Evolutionary conservation across 2,888 invertebrate species (phyloP), one percentile per base, ranked within the genome.

Genomic region (Melanostoma scalare): DNA sequence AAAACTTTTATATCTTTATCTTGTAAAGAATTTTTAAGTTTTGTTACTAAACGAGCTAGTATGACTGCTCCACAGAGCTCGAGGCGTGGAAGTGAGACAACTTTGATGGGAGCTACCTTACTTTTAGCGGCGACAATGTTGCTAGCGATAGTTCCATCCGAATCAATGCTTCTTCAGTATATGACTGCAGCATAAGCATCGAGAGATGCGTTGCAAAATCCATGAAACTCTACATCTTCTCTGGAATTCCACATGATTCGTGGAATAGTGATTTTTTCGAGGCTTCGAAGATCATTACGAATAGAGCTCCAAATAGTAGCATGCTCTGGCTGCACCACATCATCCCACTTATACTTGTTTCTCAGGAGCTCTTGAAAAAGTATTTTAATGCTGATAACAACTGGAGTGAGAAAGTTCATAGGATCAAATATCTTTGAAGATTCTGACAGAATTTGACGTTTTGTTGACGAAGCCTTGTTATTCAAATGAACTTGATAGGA

Each of bases 301-400:
- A 61, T 61, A 2, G 46, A 46, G 10, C n/a, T 46, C 10, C 46
- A 61, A 6, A 33, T n/a, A 35, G 35, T 1, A 3, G 38, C 3
- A 10, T n/a, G 6, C 20, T 8, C 10, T 6, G 38, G 4, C 42
- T 2, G 10, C 4, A 38, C n/a, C 8, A 10, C 30, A 4, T 65
- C 65, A 52, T 65, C 65, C 65, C 65, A 65, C 5, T 30, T 5
- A 52, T 6, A 42, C n/a, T 3, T 6, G 9, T 38, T 4, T 33
- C 33, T 20, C 5, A 20, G 0, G 40, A 30, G 20, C 9, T 10
- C 10, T 31, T 9, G 30, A 33, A 20, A 42, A 4, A 3, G 8
- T 33, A 58, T 58, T 10, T 31, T 46, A 33, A 61, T 10, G 6
- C 6, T 6, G 31, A 61, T 46, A 20, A 46, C n/a, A 3, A 61